Base-by-base conservation (phyloP, 2,113 vertebrate genomes). In the Pholis gunnellus region DNA sequence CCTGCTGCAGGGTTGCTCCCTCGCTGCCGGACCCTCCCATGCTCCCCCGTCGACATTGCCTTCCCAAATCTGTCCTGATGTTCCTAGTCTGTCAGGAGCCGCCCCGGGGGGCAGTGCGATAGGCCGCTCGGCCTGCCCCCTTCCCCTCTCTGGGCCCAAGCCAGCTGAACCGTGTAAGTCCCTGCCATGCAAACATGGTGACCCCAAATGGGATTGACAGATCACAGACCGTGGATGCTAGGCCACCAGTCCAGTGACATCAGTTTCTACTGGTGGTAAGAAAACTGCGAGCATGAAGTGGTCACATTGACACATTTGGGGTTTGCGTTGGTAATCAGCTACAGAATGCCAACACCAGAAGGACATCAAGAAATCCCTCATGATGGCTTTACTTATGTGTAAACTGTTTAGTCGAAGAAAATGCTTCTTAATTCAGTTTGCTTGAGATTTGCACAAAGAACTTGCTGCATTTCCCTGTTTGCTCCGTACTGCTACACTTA, bases 11-110 rank as follows among this genome's bases (percentile, higher is more conserved):
- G 91, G 93, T 94, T 94, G 94, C 91, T 93, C 91, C 88, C 93
- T 93, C 89, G 88, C 94, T 94, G 93, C 89, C 82, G 89, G 79
- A 89, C 94, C 94, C 95, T 94, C 94, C 94, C 94, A 90, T 90
- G 94, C 92, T 94, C 95, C 95, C 91, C 91, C 85, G 92, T 95
- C 88, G 95, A 93, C 59, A 87, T 94, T 94, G 95, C 96, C 96
- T 97, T 95, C 95, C 94, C 95, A 97, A 97, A 98, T 98, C 96
- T 95, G 97, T 97, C 96, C 95, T 97, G 95, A 97, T 96, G 96
- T 95, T 95, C 95, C 94, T 95, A 94, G 94, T 94, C 96, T 97
- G 97, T 97, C 96, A 96, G 95, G 90, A 93, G 77, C 83, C 94
- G 95, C 96, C 97, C 96, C 86, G 82, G 94, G 96, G 95, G 94